Conservation (phyloP, 2,888 invertebrate species). For the Parnassius glacialis region DNA sequence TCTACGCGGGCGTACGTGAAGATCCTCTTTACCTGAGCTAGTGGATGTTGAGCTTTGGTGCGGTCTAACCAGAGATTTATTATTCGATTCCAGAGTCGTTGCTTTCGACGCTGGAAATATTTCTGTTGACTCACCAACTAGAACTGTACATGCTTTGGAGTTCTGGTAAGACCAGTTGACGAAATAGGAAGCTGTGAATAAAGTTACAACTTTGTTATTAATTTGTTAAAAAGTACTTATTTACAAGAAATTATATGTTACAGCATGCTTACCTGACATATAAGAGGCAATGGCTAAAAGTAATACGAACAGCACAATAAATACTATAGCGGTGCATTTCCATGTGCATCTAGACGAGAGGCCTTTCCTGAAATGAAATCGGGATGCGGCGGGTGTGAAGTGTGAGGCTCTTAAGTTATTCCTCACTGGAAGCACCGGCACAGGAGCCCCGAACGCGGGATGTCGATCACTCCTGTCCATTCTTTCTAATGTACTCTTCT, state of each 20-base stretch:
- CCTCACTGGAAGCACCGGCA: conserved; percentile 88
- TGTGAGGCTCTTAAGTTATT: conserved; percentile 87
- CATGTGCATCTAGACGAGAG: conserved; percentile 93
- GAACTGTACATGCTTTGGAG: conserved; percentile 90
- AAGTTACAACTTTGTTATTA: conserved; percentile 5
- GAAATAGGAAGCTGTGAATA: conserved; percentile 86
- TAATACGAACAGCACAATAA: conserved; percentile 90
- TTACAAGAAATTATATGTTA: background rate
- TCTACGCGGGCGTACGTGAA: conserved; percentile 85
- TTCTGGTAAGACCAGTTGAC: conserved; percentile 93
- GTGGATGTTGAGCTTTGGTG: conserved; percentile 81
- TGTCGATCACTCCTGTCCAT: conserved; percentile 83
- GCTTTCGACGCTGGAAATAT: conserved; percentile 85
- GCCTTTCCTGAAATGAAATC: conserved; percentile 94
- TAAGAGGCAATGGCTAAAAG: conserved; percentile 91
- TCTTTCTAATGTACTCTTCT: conserved; percentile 77
- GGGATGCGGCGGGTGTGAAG: conserved; percentile 85
- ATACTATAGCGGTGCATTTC: conserved; percentile 94
- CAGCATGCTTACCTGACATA: conserved; percentile 86
- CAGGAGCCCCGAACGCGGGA: conserved; percentile 84
- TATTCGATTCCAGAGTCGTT: conserved; percentile 84
- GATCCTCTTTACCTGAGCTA: conserved; percentile 75
- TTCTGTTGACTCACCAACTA: conserved; percentile 89
- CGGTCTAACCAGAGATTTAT: conserved; percentile 85
- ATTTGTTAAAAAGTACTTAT: background rate